Evolutionary conservation across 1,140 invertebrate species (phyloP).

Genomic region (Diorhabda carinulata): DNA sequence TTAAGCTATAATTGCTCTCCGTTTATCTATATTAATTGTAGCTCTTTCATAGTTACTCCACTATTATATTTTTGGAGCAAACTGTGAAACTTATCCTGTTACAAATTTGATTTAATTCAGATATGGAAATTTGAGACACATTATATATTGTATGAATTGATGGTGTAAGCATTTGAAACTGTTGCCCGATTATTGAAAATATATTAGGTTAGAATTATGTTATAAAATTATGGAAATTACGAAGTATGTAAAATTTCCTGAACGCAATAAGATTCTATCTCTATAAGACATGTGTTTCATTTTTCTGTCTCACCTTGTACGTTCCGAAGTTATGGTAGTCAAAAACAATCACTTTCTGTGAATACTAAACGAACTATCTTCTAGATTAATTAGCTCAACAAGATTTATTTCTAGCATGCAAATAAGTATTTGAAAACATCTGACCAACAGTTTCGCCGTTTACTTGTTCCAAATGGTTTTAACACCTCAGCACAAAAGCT

Average conservation of each 20-base stretch:
- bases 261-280: constrained; percentile 49
- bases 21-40: too few species aligned
- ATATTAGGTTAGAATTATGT: constrained; percentile 35
- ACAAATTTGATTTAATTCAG: too few species aligned
- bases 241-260: constrained; percentile 48
- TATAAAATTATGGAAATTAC: constrained; percentile 44
- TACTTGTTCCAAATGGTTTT: too few species aligned
- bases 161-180: constrained; percentile 21
- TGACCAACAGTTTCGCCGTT: too few species aligned
- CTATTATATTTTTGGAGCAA: too few species aligned
- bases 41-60: too few species aligned
- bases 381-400: neutral
- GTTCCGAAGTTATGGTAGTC: neutral
- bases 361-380: neutral
- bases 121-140: too few species aligned
- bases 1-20: too few species aligned
- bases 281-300: constrained; percentile 37
- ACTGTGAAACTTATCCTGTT: too few species aligned
- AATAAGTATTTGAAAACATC: too few species aligned
- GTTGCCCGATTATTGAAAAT: constrained; percentile 28
- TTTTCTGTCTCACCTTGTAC: neutral
- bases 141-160: neutral
- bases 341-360: neutral
- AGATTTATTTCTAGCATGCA: too few species aligned
- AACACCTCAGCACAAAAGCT: too few species aligned